phyloP scores from a whole-genome alignment of 2,113 vertebrate genomes.

The Rhynchomys soricoides region DNA sequence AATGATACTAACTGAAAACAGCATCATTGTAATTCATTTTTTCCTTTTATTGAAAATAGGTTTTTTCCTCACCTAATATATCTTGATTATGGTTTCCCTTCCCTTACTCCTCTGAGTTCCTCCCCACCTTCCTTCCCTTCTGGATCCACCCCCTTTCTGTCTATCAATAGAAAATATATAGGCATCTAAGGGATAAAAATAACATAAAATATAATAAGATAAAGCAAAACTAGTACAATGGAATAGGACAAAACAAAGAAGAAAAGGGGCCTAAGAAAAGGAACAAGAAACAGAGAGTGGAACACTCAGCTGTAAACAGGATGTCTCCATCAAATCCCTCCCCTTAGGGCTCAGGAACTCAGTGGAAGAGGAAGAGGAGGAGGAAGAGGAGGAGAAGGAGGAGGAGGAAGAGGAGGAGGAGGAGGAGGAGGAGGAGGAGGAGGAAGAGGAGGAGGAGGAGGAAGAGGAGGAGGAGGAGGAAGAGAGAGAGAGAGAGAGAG shows the following conservation, averaged over 20 bases:
- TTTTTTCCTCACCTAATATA: neutral
- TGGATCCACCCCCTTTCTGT: neutral
- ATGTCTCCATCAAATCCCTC: neutral
- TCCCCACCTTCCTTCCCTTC: neutral
- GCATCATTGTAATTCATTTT: neutral
- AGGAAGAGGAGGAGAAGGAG: neutral
- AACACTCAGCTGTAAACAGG: neutral
- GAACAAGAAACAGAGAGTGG: neutral
- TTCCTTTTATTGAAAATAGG: neutral
- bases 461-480: no score
- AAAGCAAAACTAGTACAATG: neutral
- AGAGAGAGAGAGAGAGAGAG: no score
- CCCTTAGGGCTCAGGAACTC: neutral
- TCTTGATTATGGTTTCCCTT: neutral
- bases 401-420: no score
- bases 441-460: fast-evolving
- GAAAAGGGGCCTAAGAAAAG: neutral
- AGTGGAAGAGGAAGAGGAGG: neutral
- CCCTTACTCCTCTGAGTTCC: neutral
- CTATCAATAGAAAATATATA: neutral
- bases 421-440: no score
- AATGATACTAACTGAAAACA: neutral
- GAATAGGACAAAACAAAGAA: neutral
- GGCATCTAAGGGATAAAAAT: neutral
- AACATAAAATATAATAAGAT: neutral